These are phyloP conservation scores for Sebastolobus altivelis DNA, from an alignment of 2,797 vertebrate genomes.

Conservation along the genomic window DNA sequence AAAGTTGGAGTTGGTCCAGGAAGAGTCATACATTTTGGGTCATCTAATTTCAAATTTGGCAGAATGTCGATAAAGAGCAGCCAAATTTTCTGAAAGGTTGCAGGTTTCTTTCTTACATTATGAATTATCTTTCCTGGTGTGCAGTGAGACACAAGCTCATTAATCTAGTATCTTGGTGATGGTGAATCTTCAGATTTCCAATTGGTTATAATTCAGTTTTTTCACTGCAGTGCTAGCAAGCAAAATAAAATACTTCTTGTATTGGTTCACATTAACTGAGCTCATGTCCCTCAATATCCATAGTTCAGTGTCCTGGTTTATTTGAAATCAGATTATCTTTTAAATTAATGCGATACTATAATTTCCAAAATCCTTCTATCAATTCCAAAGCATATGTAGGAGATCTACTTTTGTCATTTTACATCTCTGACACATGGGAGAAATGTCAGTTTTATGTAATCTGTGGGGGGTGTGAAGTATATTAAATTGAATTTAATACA, in stretches of 20 bases:
- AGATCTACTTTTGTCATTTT: not conserved
- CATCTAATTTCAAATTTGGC: not conserved
- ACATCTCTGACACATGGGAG: not conserved
- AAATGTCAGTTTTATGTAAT: not conserved
- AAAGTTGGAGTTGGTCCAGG: not conserved
- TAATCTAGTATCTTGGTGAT: not conserved
- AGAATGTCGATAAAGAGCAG: not conserved
- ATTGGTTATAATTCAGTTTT: not conserved
- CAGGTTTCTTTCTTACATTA: not conserved
- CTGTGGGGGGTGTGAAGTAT: not conserved
- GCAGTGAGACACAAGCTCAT: not conserved
- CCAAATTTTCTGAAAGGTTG: not conserved
- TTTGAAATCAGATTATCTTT: not conserved
- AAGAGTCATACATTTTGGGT: not conserved
- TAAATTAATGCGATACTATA: not conserved
- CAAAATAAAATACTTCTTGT: not conserved
- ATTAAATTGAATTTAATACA: not conserved
- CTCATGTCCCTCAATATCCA: not conserved
- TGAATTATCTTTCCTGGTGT: not conserved
- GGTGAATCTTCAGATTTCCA: not conserved
- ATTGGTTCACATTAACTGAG: not conserved
- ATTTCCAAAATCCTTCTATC: not conserved
- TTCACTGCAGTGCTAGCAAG: not conserved
- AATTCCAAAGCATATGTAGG: not conserved
- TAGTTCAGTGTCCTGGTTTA: not conserved